Conservation (phyloP, 2,113 vertebrate genomes). For the Chloropsis cyanopogon region DNA sequence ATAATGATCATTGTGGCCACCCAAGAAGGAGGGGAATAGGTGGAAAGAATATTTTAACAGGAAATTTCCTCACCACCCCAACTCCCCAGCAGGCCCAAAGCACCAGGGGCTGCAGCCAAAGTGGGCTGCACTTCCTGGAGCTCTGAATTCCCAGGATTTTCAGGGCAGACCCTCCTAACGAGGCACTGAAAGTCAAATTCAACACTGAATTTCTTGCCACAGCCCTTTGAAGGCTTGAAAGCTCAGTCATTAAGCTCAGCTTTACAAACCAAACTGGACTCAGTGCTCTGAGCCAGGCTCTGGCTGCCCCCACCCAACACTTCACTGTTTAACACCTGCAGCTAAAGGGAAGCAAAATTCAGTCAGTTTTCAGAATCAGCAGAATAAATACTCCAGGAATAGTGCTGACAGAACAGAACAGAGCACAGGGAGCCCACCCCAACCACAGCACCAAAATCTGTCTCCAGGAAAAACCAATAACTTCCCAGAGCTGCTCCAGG, state of each 20-base stretch:
- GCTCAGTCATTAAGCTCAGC: fast-evolving
- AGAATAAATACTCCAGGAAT: neutral
- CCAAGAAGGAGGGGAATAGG: neutral
- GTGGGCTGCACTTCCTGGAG: neutral
- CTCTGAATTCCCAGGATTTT: neutral
- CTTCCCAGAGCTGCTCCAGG: constrained; percentile 65
- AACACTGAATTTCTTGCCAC: neutral
- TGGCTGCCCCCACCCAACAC: neutral
- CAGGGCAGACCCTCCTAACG: neutral
- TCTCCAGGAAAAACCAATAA: constrained; percentile 9
- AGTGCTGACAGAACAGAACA: neutral
- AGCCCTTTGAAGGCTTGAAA: neutral
- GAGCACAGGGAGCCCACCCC: neutral
- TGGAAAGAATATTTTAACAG: neutral
- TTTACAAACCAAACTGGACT: neutral
- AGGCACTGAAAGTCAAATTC: fast-evolving
- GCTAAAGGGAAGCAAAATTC: neutral
- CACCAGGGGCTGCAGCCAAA: neutral
- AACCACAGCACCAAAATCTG: constrained; percentile 15
- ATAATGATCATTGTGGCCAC: neutral
- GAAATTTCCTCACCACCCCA: neutral
- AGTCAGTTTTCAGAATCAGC: neutral
- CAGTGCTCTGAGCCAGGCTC: neutral
- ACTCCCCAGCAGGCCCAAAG: neutral
- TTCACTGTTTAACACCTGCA: neutral